Evolutionary conservation across 2,113 vertebrate genomes (phyloP).

Genomic region (Phyllopteryx taeniolatus): DNA sequence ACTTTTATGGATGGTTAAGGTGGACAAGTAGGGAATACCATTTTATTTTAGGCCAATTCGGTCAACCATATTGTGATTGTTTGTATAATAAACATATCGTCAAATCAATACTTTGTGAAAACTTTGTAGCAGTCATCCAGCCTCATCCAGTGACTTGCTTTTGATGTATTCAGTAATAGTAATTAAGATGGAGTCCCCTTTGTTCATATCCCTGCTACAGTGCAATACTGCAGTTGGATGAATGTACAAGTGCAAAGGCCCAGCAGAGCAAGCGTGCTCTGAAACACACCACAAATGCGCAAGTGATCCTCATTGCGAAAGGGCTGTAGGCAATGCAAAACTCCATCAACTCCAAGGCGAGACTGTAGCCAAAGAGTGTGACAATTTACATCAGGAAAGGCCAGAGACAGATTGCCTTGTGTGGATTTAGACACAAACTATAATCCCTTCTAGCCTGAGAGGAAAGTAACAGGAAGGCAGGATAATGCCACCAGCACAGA

Average conservation of each 20-base stretch:
- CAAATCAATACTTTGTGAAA: too few relatives aligned
- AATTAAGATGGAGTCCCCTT: too few relatives aligned
- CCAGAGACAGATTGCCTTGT: conserved; percentile 56
- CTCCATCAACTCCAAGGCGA: too few relatives aligned
- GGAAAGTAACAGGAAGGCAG: conserved; percentile 36
- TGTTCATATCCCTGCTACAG: too few relatives aligned
- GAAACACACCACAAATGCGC: too few relatives aligned
- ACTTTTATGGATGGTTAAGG: background rate
- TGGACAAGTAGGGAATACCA: background rate
- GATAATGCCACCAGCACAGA: conserved; percentile 49
- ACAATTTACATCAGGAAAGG: conserved; percentile 15
- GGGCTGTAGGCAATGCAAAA: background rate
- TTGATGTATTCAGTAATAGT: background rate
- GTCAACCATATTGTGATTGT: too few relatives aligned
- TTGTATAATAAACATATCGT: too few relatives aligned
- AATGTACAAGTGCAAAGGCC: too few relatives aligned
- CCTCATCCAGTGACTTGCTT: background rate
- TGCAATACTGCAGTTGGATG: too few relatives aligned
- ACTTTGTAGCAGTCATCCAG: background rate
- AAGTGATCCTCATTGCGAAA: too few relatives aligned
- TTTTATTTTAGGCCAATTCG: too few relatives aligned
- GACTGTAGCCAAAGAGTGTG: background rate
- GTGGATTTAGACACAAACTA: conserved; percentile 42
- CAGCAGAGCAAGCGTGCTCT: too few relatives aligned
- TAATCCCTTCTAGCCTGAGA: conserved; percentile 54